A percentile compares a stretch with the other conserved stretches of the same genome.
Evolutionary conservation across 2,888 invertebrate genomes (phyloP).

Genomic region (Ptycholaimellus sp.): DNA sequence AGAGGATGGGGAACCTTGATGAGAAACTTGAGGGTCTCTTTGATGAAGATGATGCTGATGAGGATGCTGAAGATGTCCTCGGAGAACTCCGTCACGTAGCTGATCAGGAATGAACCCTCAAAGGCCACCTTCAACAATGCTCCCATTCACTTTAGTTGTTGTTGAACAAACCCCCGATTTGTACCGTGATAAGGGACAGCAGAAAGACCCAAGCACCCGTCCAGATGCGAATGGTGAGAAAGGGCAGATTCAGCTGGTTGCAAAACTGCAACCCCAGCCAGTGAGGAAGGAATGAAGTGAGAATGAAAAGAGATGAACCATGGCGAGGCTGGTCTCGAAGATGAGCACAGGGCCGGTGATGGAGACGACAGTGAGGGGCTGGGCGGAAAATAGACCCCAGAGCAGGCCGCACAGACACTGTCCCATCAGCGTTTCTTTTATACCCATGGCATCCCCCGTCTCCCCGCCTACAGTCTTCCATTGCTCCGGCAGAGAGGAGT

Average conservation of each 20-base stretch:
- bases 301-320: no score
- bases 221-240: slow-evolving; percentile 62
- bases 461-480: slow-evolving; percentile 55
- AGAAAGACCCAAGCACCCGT: slow-evolving; percentile 75
- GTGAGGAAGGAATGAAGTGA: no score
- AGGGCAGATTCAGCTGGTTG: slow-evolving; percentile 47
- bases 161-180: no score
- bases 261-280: slow-evolving; percentile 53
- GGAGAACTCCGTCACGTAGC: no score
- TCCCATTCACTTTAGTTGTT: no score
- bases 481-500: no score
- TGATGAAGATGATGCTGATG: slow-evolving; percentile 80
- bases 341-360: slow-evolving; percentile 78
- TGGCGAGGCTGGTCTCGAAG: slow-evolving; percentile 71
- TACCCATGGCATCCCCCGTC: slow-evolving; percentile 65
- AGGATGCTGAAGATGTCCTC: slow-evolving; percentile 94
- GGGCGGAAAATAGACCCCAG: slow-evolving; percentile 64
- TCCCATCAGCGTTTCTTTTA: slow-evolving; percentile 64
- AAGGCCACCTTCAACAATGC: no score
- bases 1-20: no score
- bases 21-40: slow-evolving; percentile 60
- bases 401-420: slow-evolving; percentile 57
- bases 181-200: slow-evolving; percentile 52
- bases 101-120: no score
- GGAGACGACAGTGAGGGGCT: slow-evolving; percentile 80